Evolutionary conservation across 2,113 vertebrate genomes (phyloP).

Genomic region (Hemiprocne comata): DNA sequence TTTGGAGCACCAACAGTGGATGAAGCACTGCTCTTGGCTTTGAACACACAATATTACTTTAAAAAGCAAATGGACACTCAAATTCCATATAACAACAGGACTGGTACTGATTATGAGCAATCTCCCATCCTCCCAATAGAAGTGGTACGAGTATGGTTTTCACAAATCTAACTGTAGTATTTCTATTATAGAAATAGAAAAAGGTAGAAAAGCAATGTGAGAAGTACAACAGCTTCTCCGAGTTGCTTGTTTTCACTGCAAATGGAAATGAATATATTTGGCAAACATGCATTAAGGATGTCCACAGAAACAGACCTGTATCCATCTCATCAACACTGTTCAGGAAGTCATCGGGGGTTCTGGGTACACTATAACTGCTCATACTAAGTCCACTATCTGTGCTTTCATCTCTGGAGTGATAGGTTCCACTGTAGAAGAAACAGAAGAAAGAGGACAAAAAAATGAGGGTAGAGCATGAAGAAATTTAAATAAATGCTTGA

Average conservation of each 20-base stretch:
- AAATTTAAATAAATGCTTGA: not conserved
- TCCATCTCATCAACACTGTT: slow-evolving; percentile 99
- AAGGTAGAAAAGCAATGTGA: not conserved
- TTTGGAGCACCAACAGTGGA: not conserved
- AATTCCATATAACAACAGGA: not conserved
- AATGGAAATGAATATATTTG: not conserved
- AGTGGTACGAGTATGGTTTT: not conserved
- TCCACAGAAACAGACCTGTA: slow-evolving; percentile 82
- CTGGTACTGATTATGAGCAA: not conserved
- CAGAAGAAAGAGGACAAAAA: not conserved
- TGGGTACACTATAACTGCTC: slow-evolving; percentile 98
- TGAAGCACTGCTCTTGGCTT: not conserved
- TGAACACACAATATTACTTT: not conserved
- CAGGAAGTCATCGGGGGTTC: slow-evolving; percentile 97
- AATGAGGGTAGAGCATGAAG: not conserved
- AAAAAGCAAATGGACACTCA: not conserved
- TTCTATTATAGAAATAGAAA: not conserved
- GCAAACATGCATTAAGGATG: not conserved
- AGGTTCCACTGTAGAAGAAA: slow-evolving; percentile 91
- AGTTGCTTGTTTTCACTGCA: not conserved
- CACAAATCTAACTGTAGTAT: not conserved
- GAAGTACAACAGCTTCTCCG: not conserved
- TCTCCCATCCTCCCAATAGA: not conserved
- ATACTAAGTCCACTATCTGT: slow-evolving; percentile 97
- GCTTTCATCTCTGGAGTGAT: slow-evolving; percentile 98